Base-by-base conservation (phyloP, 1,140 invertebrate species). In the Anastrepha obliqua region DNA sequence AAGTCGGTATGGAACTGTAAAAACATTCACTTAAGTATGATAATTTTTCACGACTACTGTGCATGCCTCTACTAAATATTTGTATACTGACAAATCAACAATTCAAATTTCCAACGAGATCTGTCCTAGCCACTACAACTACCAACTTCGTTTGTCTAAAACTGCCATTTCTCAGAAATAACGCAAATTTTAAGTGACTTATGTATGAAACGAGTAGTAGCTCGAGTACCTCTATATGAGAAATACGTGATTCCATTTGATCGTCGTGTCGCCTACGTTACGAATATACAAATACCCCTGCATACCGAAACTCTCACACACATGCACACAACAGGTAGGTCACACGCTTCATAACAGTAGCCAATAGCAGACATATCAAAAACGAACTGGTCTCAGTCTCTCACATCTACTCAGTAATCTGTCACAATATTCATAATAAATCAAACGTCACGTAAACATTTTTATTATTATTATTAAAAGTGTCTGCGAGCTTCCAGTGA, bases 391-490 rank as follows among this genome's bases (percentile, higher is more conserved):
- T 81, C 55, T 74, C 42, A 2, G 17, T 81, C 74, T 55, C 74
- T 81, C 42, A 20, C 60, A 87, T 67, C 60, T 70, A 87, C 86
- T 90, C 91, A 91, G 90, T 91, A 91, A 91, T 91, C 91, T 91
- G 91, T 91, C 91, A 91, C 91, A 91, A 91, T 90, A 89, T 91
- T 90, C 91, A 91, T 90, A 91, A 91, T 91, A 91, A 91, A 91
- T 91, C 91, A 91, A 91, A 90, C 91, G 91, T 91, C 91, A 91
- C 91, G 91, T 91, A 91, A 91, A 91, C 91, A 91, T 91, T 91
- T 91, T 91, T 91, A 90, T 91, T 91, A 91, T 91, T 91, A 91
- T 91, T 91, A 90, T 91, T 91, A 91, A 91, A 90, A 90, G 89
- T 90, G 15, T 62, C 20, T n/a, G 85, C 17, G 39, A 86, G 59